These are phyloP conservation scores for Aphelenchoides avenae DNA, from an alignment of 1,140 invertebrate genomes.

Conservation along the genomic window DNA sequence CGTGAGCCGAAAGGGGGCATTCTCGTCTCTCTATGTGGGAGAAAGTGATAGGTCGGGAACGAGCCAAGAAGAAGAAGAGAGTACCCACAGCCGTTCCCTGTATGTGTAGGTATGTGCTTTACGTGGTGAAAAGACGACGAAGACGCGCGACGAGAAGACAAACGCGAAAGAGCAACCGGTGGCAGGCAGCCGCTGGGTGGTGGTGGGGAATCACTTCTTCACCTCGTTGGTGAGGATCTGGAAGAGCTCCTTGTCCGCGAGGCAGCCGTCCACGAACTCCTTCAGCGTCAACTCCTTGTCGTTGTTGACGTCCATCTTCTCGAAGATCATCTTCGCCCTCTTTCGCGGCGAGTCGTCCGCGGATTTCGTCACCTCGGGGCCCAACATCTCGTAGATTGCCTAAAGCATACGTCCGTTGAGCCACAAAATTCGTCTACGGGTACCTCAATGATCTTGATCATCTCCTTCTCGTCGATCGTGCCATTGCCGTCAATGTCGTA, in stretches of 20 bases:
- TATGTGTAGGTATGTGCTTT: too few relatives aligned
- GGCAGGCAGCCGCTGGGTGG: neutral
- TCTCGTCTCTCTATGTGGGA: too few relatives aligned
- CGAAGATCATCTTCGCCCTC: conserved; percentile 94
- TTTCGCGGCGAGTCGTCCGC: conserved; percentile 72
- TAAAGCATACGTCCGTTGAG: too few relatives aligned
- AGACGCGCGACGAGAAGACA: too few relatives aligned
- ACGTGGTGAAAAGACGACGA: too few relatives aligned
- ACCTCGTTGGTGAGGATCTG: conserved; percentile 58
- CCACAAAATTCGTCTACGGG: conserved; percentile 14
- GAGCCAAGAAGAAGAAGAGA: too few relatives aligned
- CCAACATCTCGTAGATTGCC: conserved; percentile 86
- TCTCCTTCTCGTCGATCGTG: conserved; percentile 87
- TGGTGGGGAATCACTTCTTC: conserved; percentile 33
- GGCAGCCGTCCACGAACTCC: conserved; percentile 96
- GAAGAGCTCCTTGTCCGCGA: conserved; percentile 74
- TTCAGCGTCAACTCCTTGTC: conserved; percentile 95
- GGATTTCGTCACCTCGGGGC: conserved; percentile 80
- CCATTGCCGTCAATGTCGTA: conserved; percentile 98
- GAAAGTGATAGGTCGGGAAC: too few relatives aligned
- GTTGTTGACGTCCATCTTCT: conserved; percentile 98
- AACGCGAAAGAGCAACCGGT: conserved; percentile 10
- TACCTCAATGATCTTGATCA: conserved; percentile 68
- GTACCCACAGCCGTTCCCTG: too few relatives aligned
- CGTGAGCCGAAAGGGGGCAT: too few relatives aligned